Conservation (phyloP, 2,888 invertebrate species). For the Napeogenes sylphis region DNA sequence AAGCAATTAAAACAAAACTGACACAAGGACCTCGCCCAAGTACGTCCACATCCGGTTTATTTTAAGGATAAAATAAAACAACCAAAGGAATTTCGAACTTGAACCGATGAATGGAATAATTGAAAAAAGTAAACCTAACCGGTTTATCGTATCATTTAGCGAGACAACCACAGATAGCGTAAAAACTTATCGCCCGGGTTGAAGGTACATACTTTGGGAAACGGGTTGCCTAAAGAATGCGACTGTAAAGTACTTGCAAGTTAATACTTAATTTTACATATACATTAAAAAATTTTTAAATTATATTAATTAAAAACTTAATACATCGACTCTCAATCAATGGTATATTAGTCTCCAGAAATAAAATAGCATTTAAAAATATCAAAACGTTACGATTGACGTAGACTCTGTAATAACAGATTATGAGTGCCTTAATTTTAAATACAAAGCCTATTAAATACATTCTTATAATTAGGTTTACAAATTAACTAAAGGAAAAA, state of each 20-base stretch:
- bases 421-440: too few relatives aligned
- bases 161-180: slow-evolving; percentile 18
- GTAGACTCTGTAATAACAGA: too few relatives aligned
- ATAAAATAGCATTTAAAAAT: too few relatives aligned
- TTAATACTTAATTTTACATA: too few relatives aligned
- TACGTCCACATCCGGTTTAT: slow-evolving; percentile 27
- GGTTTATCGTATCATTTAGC: slow-evolving; percentile 28
- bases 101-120: slow-evolving; percentile 38
- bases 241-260: background rate
- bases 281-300: too few relatives aligned
- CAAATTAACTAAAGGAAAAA: background rate
- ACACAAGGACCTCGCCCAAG: slow-evolving; percentile 24
- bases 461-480: too few relatives aligned
- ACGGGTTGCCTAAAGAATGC: background rate
- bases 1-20: slow-evolving; percentile 12
- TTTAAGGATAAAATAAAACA: slow-evolving; percentile 27
- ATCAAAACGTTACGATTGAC: too few relatives aligned
- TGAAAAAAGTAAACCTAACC: slow-evolving; percentile 34
- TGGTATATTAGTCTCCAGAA: too few relatives aligned
- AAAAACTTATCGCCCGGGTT: slow-evolving; percentile 5
- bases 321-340: too few relatives aligned
- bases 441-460: too few relatives aligned
- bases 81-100: slow-evolving; percentile 32
- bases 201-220: background rate
- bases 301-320: too few relatives aligned